These are phyloP conservation scores for Hypena proboscidalis DNA, from an alignment of 2,888 invertebrate species.

Conservation along the genomic window DNA sequence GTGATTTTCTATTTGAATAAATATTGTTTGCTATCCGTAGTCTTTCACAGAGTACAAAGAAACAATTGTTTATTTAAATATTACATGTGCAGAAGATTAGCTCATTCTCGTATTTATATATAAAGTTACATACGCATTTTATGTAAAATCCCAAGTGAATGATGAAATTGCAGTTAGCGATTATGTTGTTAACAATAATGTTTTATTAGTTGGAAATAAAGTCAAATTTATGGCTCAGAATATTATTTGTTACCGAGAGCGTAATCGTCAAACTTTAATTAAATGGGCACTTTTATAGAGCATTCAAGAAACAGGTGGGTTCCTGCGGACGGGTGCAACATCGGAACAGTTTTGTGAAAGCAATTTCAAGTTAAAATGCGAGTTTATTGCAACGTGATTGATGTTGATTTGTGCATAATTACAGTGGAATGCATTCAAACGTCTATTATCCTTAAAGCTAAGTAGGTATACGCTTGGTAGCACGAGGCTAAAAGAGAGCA, in stretches of 20 bases:
- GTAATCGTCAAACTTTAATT: constrained; percentile 55
- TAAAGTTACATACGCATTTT: constrained; percentile 8
- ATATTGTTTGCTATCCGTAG: not conserved
- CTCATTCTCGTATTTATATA: constrained; percentile 12
- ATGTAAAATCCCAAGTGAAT: constrained; percentile 11
- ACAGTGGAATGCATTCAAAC: constrained; percentile 40
- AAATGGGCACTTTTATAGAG: constrained; percentile 38
- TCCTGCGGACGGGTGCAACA: constrained; percentile 9
- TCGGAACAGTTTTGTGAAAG: constrained; percentile 6
- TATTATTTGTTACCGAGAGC: constrained; percentile 47
- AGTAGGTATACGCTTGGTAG: too few relatives aligned
- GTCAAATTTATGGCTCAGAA: constrained; percentile 35
- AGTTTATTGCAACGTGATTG: constrained; percentile 37
- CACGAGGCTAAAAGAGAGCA: too few relatives aligned
- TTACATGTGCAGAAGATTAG: constrained; percentile 6
- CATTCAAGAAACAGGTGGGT: constrained; percentile 26
- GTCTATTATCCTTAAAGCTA: too few relatives aligned
- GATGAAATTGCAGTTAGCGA: constrained; percentile 18
- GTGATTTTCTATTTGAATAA: constrained; percentile 1
- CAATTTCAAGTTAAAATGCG: constrained; percentile 14
- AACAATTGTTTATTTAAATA: not conserved
- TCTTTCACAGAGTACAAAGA: not conserved
- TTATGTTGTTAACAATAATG: constrained; percentile 28
- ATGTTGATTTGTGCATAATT: constrained; percentile 45
- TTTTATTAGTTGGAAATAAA: constrained; percentile 36